phyloP scores from a whole-genome alignment of 2,113 vertebrate genomes.

The Copsychus sechellarum region DNA sequence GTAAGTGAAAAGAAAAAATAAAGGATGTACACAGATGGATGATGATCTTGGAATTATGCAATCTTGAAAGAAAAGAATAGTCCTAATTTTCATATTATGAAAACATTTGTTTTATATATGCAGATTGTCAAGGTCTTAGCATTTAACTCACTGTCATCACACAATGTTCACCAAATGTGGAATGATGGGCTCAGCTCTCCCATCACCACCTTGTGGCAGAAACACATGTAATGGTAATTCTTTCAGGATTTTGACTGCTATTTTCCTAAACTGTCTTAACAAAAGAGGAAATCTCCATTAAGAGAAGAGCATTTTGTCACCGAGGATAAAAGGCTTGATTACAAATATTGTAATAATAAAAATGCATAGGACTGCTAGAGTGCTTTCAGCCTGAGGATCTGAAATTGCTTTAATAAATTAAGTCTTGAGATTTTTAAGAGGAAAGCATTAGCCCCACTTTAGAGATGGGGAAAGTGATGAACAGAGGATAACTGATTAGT shows the following conservation, averaged over 20 bases:
- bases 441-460: background rate
- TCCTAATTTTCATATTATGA: constrained; percentile 67
- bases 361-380: background rate
- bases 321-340: background rate
- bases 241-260: background rate
- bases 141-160: constrained; percentile 39
- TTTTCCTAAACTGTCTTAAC: background rate
- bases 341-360: constrained; percentile 27
- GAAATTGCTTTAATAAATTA: constrained; percentile 8
- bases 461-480: background rate
- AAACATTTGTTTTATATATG: constrained; percentile 71
- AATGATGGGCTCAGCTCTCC: background rate
- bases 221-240: background rate
- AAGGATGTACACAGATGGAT: constrained; percentile 76
- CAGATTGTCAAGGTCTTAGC: constrained; percentile 60
- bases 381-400: constrained; percentile 12
- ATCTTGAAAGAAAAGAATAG: constrained; percentile 62
- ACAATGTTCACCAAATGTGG: background rate
- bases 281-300: constrained; percentile 35
- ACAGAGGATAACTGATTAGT: background rate
- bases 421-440: background rate
- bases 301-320: background rate
- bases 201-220: constrained; percentile 37
- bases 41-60: constrained; percentile 72
- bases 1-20: constrained; percentile 73